Evolutionary conservation across 2,888 invertebrate genomes (phyloP).

Genomic region (Heteromurus nitidus): DNA sequence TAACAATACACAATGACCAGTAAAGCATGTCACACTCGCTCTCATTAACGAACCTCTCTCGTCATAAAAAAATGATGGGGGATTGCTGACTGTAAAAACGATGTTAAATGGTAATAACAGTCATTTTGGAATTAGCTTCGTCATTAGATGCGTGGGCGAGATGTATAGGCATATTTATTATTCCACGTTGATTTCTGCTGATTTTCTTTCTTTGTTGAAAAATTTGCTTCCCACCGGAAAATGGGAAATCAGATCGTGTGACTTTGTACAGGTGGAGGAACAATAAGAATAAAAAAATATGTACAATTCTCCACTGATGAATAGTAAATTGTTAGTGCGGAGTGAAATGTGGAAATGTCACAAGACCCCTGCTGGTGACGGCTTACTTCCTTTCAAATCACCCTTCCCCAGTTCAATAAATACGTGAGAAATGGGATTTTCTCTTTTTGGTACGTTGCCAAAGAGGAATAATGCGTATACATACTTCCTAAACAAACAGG

Average conservation of each 20-base stretch:
- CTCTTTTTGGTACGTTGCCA: background rate
- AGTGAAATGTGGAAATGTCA: background rate
- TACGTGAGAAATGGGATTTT: background rate
- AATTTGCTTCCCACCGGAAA: slow-evolving; percentile 21
- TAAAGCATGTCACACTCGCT: slow-evolving; percentile 40
- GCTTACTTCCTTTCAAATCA: no score
- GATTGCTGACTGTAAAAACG: slow-evolving; percentile 25
- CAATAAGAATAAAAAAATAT: background rate
- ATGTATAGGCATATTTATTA: background rate
- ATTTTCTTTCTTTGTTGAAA: background rate
- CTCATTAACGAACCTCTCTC: slow-evolving; percentile 38
- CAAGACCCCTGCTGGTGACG: background rate
- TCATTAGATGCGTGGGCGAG: background rate
- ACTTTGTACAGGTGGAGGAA: slow-evolving; percentile 5
- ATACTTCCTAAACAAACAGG: no score
- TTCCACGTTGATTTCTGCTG: background rate
- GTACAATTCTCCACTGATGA: no score
- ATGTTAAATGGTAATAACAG: slow-evolving; percentile 25
- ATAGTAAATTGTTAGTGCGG: slow-evolving; percentile 2
- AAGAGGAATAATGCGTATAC: no score
- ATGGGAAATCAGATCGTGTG: slow-evolving; percentile 18
- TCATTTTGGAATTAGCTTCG: background rate
- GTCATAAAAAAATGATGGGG: slow-evolving; percentile 15
- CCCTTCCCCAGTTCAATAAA: no score
- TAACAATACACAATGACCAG: slow-evolving; percentile 2